Evolutionary conservation across 2,113 vertebrate species (phyloP).

Genomic region (Uria lomvia): DNA sequence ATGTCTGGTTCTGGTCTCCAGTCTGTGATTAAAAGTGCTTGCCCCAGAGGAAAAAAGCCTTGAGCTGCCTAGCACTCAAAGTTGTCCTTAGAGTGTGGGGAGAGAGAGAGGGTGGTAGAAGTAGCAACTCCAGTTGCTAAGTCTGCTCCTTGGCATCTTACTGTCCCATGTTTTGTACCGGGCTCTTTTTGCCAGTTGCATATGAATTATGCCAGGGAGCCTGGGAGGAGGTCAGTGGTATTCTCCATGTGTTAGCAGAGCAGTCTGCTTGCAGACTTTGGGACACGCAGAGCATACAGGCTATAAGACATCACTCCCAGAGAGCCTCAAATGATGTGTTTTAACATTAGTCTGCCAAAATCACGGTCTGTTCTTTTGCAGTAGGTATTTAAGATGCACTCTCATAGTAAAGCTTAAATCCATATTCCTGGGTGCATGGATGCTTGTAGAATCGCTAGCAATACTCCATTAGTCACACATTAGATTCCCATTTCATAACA

Average conservation of each 20-base stretch:
- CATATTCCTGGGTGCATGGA: not conserved
- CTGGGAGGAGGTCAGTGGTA: not conserved
- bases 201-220: not conserved
- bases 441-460: not conserved
- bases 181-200: not conserved
- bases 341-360: not conserved
- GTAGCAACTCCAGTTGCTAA: not conserved
- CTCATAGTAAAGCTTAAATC: not conserved
- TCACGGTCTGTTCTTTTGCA: accelerated
- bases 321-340: not conserved
- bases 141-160: not conserved
- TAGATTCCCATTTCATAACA: conserved; percentile 53
- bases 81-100: not conserved
- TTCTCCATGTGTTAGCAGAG: not conserved
- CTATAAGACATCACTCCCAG: not conserved
- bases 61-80: not conserved
- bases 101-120: not conserved
- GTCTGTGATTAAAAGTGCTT: not conserved
- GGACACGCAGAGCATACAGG: not conserved
- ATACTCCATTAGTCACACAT: conserved; percentile 42
- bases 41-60: not conserved
- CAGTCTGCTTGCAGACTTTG: not conserved
- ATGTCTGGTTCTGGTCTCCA: not conserved
- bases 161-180: not conserved
- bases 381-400: not conserved